phyloP scores from a whole-genome alignment of 1,140 invertebrate genomes.

The Euura lappo region DNA sequence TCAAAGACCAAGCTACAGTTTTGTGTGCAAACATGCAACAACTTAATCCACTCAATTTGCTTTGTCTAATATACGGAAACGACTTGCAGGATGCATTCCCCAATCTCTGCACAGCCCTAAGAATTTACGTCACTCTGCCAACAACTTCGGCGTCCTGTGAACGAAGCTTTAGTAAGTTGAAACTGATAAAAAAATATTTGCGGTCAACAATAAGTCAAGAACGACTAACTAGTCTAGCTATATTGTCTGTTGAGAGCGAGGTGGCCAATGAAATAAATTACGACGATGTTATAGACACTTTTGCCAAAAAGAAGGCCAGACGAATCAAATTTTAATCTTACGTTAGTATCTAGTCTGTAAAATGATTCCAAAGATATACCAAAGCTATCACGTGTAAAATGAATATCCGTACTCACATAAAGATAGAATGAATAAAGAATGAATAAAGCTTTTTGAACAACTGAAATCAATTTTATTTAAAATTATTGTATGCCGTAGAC shows the following conservation, averaged over 20 bases:
- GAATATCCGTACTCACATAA: too few relatives aligned
- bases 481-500: too few relatives aligned
- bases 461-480: too few relatives aligned
- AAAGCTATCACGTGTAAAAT: too few relatives aligned
- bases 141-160: background rate
- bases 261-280: background rate
- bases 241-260: slow-evolving; percentile 13
- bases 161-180: slow-evolving; percentile 22
- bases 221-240: slow-evolving; percentile 13
- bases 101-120: background rate
- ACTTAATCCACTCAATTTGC: background rate
- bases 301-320: background rate
- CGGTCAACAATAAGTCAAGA: slow-evolving; percentile 18
- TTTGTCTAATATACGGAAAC: background rate
- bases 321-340: background rate
- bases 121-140: background rate
- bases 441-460: too few relatives aligned
- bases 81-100: background rate
- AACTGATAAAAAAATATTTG: slow-evolving; percentile 25
- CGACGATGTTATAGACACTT: background rate
- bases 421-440: too few relatives aligned
- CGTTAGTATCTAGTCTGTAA: too few relatives aligned
- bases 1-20: background rate
- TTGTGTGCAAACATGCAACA: background rate
- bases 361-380: too few relatives aligned